phyloP scores from a whole-genome alignment of 2,888 invertebrate species.

The Ptycholaimellus sp. region DNA sequence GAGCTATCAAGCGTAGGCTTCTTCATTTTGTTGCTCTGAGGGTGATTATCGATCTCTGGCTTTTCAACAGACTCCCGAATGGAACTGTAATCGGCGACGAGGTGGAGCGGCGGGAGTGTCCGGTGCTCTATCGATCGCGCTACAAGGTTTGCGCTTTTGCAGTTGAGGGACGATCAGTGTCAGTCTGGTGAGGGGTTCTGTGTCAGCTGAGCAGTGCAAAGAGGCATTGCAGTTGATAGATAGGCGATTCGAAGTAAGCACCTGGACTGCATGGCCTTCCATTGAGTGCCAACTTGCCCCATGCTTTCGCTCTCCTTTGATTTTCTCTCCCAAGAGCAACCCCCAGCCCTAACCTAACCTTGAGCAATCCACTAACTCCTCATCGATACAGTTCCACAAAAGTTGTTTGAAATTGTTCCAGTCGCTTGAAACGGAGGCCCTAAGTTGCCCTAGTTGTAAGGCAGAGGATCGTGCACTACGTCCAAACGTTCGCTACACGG shows the following conservation, averaged over 20 bases:
- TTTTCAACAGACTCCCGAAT: conserved; percentile 10
- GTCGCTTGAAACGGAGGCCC: not conserved
- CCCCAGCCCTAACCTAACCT: too few relatives aligned
- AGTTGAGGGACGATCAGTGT: too few relatives aligned
- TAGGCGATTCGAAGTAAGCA: too few relatives aligned
- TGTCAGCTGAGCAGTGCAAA: too few relatives aligned
- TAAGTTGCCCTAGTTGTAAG: conserved; percentile 5
- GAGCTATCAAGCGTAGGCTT: conserved; percentile 15
- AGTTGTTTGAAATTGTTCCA: not conserved
- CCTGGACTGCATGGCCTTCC: too few relatives aligned
- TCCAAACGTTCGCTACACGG: conserved; percentile 19
- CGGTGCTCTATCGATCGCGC: conserved; percentile 12
- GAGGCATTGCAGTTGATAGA: too few relatives aligned
- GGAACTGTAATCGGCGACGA: conserved; percentile 20
- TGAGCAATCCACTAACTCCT: too few relatives aligned
- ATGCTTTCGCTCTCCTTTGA: not conserved
- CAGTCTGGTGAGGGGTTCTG: too few relatives aligned
- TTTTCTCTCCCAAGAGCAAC: not conserved
- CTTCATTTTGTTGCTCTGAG: not conserved
- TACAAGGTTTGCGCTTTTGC: too few relatives aligned
- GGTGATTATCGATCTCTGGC: not conserved
- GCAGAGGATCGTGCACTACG: conserved; percentile 15
- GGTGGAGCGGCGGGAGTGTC: conserved; percentile 9
- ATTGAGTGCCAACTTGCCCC: too few relatives aligned
- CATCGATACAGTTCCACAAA: too few relatives aligned